These are phyloP conservation scores for Ceratotherium simum DNA, from an alignment of 2,113 vertebrate genomes.

Conservation along the genomic window DNA sequence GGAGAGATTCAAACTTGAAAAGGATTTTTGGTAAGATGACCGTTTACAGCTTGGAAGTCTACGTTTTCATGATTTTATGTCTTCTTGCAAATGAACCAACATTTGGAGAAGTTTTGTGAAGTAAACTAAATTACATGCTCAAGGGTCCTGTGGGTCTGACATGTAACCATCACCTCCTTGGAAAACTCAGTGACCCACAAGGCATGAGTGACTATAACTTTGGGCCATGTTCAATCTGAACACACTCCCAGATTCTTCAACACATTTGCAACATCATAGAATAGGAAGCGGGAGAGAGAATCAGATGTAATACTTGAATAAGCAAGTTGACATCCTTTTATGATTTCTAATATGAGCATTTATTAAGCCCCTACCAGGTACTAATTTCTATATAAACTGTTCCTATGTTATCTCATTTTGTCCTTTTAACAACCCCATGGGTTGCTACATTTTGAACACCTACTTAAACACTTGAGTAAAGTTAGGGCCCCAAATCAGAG, in stretches of 20 bases:
- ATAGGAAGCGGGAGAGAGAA: not conserved
- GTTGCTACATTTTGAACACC: not conserved
- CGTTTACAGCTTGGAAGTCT: not conserved
- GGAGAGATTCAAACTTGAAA: not conserved
- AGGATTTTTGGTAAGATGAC: not conserved
- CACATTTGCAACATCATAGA: not conserved
- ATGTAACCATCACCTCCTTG: not conserved
- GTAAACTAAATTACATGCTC: not conserved
- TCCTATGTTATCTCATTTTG: not conserved
- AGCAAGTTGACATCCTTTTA: not conserved
- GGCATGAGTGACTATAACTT: not conserved
- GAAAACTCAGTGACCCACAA: not conserved
- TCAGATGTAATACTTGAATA: not conserved
- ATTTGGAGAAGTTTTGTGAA: not conserved
- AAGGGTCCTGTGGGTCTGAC: not conserved
- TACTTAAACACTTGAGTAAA: not conserved
- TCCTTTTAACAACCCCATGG: not conserved
- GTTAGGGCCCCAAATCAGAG: not conserved
- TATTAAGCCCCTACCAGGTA: not conserved
- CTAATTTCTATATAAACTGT: not conserved
- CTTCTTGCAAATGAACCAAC: not conserved
- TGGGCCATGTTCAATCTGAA: not conserved
- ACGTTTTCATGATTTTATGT: not conserved
- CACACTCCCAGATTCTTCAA: not conserved
- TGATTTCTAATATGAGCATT: not conserved